These are phyloP conservation scores for Lamellibrachia luymesi DNA, from an alignment of 1,140 invertebrate genomes.

Conservation along the genomic window DNA sequence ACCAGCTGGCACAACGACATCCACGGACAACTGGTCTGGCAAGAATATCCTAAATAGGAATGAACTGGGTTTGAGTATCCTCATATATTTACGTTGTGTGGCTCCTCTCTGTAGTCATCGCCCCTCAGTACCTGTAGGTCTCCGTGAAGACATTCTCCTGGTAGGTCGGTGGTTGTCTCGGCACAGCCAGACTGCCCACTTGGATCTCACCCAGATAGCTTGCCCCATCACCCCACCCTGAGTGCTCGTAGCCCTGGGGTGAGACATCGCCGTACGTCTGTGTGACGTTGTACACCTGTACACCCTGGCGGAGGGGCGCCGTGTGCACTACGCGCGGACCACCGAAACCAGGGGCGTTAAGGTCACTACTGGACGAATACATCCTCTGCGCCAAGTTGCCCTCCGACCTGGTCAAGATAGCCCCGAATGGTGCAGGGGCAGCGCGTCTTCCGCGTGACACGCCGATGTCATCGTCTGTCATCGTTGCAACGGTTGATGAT, in stretches of 20 bases:
- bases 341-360: background rate
- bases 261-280: background rate
- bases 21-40: background rate
- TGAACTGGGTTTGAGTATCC: background rate
- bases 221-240: background rate
- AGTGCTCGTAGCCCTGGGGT: background rate
- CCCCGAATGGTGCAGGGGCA: background rate
- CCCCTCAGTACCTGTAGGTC: background rate
- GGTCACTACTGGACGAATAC: background rate
- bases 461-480: background rate
- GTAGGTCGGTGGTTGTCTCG: background rate
- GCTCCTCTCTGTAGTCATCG: background rate
- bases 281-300: background rate
- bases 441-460: background rate
- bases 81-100: background rate
- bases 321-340: background rate
- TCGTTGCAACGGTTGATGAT: background rate
- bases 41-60: background rate
- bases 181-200: background rate
- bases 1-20: background rate
- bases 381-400: background rate
- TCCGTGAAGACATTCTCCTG: background rate
- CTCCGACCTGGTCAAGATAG: background rate
- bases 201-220: background rate
- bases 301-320: background rate